A percentile compares a stretch with the other conserved stretches of the same genome.
Evolutionary conservation across 2,888 invertebrate genomes (phyloP).

Genomic region (Ormyrus pomaceus): DNA sequence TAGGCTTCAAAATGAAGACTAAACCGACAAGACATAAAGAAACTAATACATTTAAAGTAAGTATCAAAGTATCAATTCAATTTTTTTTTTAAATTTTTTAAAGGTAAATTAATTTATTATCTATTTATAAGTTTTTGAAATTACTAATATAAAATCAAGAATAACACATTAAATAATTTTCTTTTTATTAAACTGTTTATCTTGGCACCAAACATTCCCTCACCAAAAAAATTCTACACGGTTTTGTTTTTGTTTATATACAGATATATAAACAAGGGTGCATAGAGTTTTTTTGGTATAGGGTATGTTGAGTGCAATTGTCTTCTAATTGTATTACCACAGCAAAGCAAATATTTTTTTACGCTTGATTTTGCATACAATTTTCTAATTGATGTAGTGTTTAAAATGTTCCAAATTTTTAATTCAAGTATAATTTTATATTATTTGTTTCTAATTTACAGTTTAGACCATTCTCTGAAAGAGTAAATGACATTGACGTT

Average conservation of each 20-base stretch:
- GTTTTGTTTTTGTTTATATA: too few relatives aligned
- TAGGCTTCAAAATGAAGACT: conserved; percentile 55
- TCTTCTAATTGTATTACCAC: too few relatives aligned
- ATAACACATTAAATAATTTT: conserved; percentile 6
- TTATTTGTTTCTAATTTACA: conserved; percentile 69
- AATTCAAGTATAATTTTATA: too few relatives aligned
- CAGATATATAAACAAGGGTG: too few relatives aligned
- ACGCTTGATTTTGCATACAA: too few relatives aligned
- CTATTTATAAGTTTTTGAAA: background rate
- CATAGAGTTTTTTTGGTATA: too few relatives aligned
- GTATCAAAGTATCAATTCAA: background rate
- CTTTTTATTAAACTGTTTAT: background rate
- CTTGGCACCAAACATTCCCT: background rate
- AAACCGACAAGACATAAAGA: conserved; percentile 59
- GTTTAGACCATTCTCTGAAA: conserved; percentile 92
- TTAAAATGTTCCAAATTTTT: too few relatives aligned
- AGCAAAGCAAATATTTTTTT: too few relatives aligned
- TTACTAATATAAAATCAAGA: background rate
- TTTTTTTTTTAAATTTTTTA: conserved; percentile 1
- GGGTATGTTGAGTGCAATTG: too few relatives aligned
- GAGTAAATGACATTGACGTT: conserved; percentile 90
- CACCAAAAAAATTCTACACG: too few relatives aligned
- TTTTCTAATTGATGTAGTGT: too few relatives aligned
- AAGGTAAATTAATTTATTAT: background rate
- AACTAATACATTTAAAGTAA: conserved; percentile 59